Evolutionary conservation across 1,140 invertebrate genomes (phyloP).

Genomic region (Pogonomyrmex californicus): DNA sequence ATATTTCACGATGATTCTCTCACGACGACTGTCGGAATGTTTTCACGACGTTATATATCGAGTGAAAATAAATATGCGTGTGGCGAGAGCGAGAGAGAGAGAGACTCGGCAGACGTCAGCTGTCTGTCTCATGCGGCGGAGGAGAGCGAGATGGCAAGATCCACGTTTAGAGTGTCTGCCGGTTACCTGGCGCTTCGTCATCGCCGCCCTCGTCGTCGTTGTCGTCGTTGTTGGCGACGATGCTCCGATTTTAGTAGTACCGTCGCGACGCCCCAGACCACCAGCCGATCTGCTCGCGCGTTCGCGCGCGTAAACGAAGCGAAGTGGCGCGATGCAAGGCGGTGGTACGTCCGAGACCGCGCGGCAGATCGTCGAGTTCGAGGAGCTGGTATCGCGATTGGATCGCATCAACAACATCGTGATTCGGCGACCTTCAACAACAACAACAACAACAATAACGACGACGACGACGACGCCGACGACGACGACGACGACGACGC

Average conservation of each 20-base stretch:
- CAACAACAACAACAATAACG: background rate
- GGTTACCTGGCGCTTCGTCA: constrained; percentile 46
- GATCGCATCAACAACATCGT: constrained; percentile 82
- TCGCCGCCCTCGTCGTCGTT: constrained; percentile 1
- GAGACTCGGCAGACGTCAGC: background rate
- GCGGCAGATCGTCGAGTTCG: constrained; percentile 84
- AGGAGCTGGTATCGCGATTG: constrained; percentile 83
- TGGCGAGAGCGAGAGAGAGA: constrained; percentile 7
- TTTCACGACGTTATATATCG: background rate
- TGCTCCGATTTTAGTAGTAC: constrained; percentile 83
- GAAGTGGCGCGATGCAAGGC: constrained; percentile 74
- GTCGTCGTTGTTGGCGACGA: constrained; percentile 14
- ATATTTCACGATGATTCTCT: background rate
- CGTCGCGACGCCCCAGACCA: constrained; percentile 79
- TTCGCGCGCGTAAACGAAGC: constrained; percentile 64
- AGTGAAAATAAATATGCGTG: constrained; percentile 45
- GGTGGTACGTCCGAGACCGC: constrained; percentile 75
- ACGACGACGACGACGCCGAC: constrained; percentile 26
- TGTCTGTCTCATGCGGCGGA: constrained; percentile 16
- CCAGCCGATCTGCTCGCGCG: constrained; percentile 62
- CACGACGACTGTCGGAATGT: no score
- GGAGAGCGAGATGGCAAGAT: constrained; percentile 33
- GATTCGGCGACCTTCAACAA: background rate
- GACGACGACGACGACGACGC: constrained; percentile 10
- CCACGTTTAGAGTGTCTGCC: constrained; percentile 65